These are phyloP conservation scores for Engraulis encrasicolus DNA, from an alignment of 2,113 vertebrate species.

Conservation along the genomic window DNA sequence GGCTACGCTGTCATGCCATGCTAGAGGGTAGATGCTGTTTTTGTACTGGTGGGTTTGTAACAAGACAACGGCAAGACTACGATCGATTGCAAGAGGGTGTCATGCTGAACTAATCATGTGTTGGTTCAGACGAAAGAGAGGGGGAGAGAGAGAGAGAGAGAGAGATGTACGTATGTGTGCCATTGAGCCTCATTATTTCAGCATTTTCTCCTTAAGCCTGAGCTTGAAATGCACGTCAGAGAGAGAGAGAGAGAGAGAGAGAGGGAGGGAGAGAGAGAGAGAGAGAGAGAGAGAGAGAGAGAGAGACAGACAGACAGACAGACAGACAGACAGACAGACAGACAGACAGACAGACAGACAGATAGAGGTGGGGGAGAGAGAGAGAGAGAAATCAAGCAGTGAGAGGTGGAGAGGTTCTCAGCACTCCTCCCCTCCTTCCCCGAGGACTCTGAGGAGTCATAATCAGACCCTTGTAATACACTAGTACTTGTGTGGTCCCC, in stretches of 20 bases:
- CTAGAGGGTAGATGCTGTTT: background rate
- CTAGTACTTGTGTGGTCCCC: conserved; percentile 95
- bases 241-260: no score
- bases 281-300: no score
- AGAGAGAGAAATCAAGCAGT: background rate
- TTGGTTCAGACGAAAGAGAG: no score
- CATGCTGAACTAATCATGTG: background rate
- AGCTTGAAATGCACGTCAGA: background rate
- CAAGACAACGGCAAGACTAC: background rate
- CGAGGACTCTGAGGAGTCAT: conserved; percentile 70
- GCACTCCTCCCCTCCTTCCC: conserved; percentile 49
- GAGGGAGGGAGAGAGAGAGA: no score
- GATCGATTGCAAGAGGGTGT: background rate
- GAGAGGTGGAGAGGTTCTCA: conserved; percentile 45
- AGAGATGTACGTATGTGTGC: no score
- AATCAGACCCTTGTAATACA: conserved; percentile 96
- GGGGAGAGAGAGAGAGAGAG: no score
- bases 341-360: background rate
- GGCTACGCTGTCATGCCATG: no score
- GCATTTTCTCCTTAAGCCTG: conserved; percentile 3
- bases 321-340: background rate
- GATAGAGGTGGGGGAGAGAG: background rate
- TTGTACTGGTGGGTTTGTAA: background rate
- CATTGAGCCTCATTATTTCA: background rate
- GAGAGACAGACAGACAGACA: background rate